These are phyloP conservation scores for Sanderia malayensis DNA, from an alignment of 30 jellyfish, hydroid and myxozoan species.

Conservation along the genomic window DNA sequence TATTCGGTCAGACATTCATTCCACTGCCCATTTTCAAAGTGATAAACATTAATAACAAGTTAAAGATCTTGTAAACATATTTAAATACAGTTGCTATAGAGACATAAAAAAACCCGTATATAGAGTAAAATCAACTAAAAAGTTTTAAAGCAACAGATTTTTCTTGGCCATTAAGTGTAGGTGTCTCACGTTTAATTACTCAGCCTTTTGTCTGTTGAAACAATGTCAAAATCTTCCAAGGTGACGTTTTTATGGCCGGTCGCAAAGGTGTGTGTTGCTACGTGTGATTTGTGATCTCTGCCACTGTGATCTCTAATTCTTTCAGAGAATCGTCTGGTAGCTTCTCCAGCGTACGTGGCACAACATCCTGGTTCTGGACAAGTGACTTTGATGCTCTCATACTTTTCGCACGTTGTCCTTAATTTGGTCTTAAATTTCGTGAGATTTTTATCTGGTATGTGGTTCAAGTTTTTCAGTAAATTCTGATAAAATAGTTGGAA, in stretches of 20 bases:
- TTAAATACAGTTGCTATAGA: no score
- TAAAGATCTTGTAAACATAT: no score
- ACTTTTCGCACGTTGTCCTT: no score
- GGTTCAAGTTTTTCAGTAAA: no score
- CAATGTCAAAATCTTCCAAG: conserved; percentile 1
- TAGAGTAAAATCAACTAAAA: background rate
- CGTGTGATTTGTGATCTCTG: conserved; percentile 4
- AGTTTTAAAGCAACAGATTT: conserved; percentile 5
- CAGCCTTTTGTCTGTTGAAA: background rate
- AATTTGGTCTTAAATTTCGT: no score
- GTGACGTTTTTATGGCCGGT: conserved; percentile 13
- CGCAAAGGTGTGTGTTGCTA: conserved; percentile 13
- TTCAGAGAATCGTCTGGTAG: conserved; percentile 8
- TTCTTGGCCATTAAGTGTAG: conserved; percentile 6
- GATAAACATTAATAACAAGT: background rate
- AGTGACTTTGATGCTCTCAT: background rate
- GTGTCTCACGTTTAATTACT: conserved; percentile 11
- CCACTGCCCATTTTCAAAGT: background rate
- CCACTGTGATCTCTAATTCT: conserved; percentile 14
- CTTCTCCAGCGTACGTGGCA: conserved; percentile 13
- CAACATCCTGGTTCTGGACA: conserved; percentile 7
- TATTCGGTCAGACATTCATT: conserved; percentile 11
- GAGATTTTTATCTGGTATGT: background rate
- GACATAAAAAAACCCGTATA: no score
- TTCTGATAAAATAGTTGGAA: no score